phyloP scores from a whole-genome alignment of 2,888 invertebrate species.

The Leptinotarsa haldemani region DNA sequence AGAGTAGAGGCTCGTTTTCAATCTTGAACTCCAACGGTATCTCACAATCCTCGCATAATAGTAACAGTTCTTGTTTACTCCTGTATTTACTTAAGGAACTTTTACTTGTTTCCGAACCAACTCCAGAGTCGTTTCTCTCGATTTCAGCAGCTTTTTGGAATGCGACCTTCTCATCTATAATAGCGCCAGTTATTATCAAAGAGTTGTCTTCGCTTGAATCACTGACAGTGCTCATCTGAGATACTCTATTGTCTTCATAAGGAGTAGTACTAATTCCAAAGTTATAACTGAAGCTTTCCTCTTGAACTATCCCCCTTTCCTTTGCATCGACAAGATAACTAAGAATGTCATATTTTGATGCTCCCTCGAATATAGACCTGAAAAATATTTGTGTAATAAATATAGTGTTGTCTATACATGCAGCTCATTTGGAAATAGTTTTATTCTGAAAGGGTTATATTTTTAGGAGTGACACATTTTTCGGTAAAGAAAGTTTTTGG shows the following conservation, averaged over 20 bases:
- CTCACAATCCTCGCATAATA: slow-evolving; percentile 86
- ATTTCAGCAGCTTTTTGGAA: slow-evolving; percentile 79
- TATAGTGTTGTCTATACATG: no score
- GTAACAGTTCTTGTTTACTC: slow-evolving; percentile 70
- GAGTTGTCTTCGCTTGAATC: slow-evolving; percentile 89
- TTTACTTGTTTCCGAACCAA: slow-evolving; percentile 92
- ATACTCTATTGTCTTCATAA: slow-evolving; percentile 73
- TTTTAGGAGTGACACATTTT: no score
- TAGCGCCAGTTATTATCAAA: slow-evolving; percentile 72
- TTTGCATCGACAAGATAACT: slow-evolving; percentile 90
- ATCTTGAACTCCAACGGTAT: slow-evolving; percentile 77
- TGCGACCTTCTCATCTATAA: slow-evolving; percentile 69
- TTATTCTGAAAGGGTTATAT: no score
- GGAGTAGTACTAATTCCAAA: slow-evolving; percentile 67
- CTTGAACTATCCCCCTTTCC: slow-evolving; percentile 78
- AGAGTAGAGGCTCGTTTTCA: slow-evolving; percentile 85
- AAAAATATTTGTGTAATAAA: slow-evolving; percentile 32
- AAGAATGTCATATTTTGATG: slow-evolving; percentile 89
- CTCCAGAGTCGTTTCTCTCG: slow-evolving; percentile 92
- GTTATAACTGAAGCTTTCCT: slow-evolving; percentile 75
- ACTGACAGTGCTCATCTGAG: slow-evolving; percentile 83
- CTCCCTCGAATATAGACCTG: slow-evolving; percentile 80
- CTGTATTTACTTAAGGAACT: slow-evolving; percentile 82
- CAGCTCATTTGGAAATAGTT: no score
- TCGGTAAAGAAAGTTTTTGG: no score